Evolutionary conservation across 2,888 invertebrate species (phyloP), one percentile per base, ranked within the genome.

Genomic region (Sarcophaga rosellei): DNA sequence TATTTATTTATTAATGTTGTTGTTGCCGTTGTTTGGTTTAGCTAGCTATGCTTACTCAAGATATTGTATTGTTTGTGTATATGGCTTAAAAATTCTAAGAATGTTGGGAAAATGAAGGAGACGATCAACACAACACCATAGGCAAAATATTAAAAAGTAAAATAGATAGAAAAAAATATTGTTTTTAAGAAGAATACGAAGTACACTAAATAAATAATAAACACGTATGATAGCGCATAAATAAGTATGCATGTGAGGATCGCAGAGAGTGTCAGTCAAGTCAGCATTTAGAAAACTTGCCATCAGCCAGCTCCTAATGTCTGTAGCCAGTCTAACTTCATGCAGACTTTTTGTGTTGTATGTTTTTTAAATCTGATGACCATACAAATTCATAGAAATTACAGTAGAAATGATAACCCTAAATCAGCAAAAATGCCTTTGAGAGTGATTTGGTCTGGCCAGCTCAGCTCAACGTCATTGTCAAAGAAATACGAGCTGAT

Each of bases 341-440:
- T 63, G 11, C 53, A 25, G 23, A 17, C 44, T n/a, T 66, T 62
- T 11, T 62, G 66, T 45, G 66, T 45, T 4, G n/a, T 61, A 35
- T 62, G 20, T 66, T 65, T 79, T 79, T 65, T 35, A 35, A 35
- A 10, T 35, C 61, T 84, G 70, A 75, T 84, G 84, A 84, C 79
- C 79, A 65, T 79, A 81, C 68, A 81, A 68, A 75, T 62, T 57
- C 83, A 75, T 62, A 83, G 53, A 62, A 35, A 68, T 21, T 15
- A 15, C 35, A 65, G 44, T 57, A 66, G 47, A 69, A 69, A 35
- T 35, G 35, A 35, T 35, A 35, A 35, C 35, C 35, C 35, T 35
- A 35, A 35, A 35, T 8, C 6, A 35, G 35, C 35, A 35, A 35
- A 8, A 6, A 35, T 35, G 35, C 8, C 8, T 8, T 35, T 35